Percentiles rank a stretch among this genome's conserved stretches.
These are phyloP conservation scores for Erannis defoliaria DNA, from an alignment of 2,888 invertebrate genomes.

Conservation along the genomic window DNA sequence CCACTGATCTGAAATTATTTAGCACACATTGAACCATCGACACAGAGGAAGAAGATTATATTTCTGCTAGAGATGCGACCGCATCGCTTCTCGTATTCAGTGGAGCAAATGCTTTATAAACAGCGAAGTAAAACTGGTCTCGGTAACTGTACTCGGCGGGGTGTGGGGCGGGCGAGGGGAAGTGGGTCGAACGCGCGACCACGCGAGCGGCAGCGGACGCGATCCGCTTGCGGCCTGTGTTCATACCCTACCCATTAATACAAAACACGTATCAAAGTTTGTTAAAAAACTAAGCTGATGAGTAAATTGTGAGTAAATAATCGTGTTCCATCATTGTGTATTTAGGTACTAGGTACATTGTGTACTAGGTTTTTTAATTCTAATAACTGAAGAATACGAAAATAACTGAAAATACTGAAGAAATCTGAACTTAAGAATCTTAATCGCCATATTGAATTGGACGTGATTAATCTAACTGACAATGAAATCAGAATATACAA, in stretches of 20 bases:
- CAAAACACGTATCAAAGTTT: background rate
- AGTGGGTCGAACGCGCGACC: slow-evolving; percentile 69
- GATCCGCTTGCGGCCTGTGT: slow-evolving; percentile 32
- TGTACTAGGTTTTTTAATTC: too few species aligned
- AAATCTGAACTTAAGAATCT: too few species aligned
- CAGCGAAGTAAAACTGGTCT: slow-evolving; percentile 77
- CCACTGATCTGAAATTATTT: too few species aligned
- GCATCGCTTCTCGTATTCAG: slow-evolving; percentile 11
- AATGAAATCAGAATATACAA: background rate
- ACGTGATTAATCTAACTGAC: background rate
- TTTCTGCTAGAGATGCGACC: background rate
- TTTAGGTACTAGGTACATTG: too few species aligned
- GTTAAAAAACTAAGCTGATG: too few species aligned
- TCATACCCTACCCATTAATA: slow-evolving; percentile 17
- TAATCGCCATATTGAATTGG: background rate
- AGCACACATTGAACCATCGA: too few species aligned
- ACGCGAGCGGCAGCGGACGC: slow-evolving; percentile 19
- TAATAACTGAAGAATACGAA: too few species aligned
- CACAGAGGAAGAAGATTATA: too few species aligned
- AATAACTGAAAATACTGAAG: too few species aligned
- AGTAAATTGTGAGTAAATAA: too few species aligned
- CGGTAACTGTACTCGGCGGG: slow-evolving; percentile 73
- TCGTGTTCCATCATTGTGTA: too few species aligned
- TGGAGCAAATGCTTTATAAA: slow-evolving; percentile 59
- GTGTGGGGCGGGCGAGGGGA: slow-evolving; percentile 56